These are phyloP conservation scores for Drosophila subquinaria DNA, from an alignment of 2,888 invertebrate genomes.

Conservation along the genomic window DNA sequence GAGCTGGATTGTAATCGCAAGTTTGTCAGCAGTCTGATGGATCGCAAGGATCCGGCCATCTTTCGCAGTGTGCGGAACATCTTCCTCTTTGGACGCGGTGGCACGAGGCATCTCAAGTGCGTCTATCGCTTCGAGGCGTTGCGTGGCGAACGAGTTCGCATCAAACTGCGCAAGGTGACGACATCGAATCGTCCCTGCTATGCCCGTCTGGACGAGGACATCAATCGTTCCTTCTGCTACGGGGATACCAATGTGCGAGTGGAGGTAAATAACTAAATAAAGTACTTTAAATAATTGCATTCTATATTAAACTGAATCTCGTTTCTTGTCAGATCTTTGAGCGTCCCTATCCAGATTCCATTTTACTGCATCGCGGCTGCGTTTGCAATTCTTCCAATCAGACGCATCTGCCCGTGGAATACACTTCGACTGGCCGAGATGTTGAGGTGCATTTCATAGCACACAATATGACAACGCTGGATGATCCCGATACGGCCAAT, in stretches of 20 bases:
- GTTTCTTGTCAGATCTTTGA: constrained; percentile 87
- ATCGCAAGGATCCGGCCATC: constrained; percentile 88
- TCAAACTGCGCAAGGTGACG: constrained; percentile 91
- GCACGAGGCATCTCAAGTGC: constrained; percentile 94
- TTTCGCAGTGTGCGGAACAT: constrained; percentile 93
- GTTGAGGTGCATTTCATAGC: constrained; percentile 94
- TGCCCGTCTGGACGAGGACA: constrained; percentile 87
- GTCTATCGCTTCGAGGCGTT: constrained; percentile 95
- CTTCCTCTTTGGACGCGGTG: constrained; percentile 94
- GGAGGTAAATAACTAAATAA: constrained; percentile 84
- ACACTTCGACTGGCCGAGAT: constrained; percentile 91
- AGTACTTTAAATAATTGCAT: not conserved
- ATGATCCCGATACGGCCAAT: constrained; percentile 93
- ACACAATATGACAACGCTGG: constrained; percentile 92
- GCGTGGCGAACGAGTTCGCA: constrained; percentile 91
- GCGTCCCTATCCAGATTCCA: constrained; percentile 90
- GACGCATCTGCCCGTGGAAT: constrained; percentile 89
- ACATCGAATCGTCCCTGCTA: constrained; percentile 87
- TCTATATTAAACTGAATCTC: not conserved
- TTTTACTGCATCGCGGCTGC: constrained; percentile 92
- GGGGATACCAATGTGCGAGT: constrained; percentile 90
- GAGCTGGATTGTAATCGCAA: constrained; percentile 89
- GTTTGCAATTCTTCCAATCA: constrained; percentile 89
- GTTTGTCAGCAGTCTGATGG: constrained; percentile 89
- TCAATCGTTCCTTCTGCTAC: constrained; percentile 90